These are phyloP conservation scores for Poeciliopsis retropinna DNA, from an alignment of 2,113 vertebrate species.

Conservation along the genomic window DNA sequence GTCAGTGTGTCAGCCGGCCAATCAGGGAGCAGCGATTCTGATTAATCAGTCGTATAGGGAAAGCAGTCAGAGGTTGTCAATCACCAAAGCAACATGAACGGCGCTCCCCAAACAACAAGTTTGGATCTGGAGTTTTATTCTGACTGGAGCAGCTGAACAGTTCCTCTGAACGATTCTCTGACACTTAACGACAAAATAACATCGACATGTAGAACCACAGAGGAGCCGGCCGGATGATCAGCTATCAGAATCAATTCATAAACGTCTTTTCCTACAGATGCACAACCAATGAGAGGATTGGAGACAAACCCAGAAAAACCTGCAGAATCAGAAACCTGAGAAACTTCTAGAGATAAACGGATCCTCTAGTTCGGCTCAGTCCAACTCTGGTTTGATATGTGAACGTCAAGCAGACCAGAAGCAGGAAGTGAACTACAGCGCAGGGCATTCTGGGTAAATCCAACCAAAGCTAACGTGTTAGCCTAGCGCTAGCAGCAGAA, in stretches of 20 bases:
- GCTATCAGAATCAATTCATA: too few relatives aligned
- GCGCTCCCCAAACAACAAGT: neutral
- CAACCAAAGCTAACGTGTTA: too few relatives aligned
- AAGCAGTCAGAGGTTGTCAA: constrained; percentile 16
- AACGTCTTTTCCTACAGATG: neutral
- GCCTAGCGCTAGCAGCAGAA: too few relatives aligned
- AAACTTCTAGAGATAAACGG: too few relatives aligned
- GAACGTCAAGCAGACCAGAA: too few relatives aligned
- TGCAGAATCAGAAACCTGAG: too few relatives aligned
- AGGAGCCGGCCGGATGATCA: neutral
- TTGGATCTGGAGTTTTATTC: too few relatives aligned
- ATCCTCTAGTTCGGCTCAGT: too few relatives aligned
- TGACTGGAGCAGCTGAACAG: neutral
- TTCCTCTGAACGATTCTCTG: neutral
- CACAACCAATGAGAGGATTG: neutral
- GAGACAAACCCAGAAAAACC: too few relatives aligned
- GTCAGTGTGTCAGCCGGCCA: constrained; percentile 4
- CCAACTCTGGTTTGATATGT: too few relatives aligned
- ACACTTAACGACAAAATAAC: constrained; percentile 29
- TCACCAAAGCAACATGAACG: constrained; percentile 28
- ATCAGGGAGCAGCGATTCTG: constrained; percentile 21
- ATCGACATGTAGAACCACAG: constrained; percentile 17
- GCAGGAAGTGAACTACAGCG: too few relatives aligned
- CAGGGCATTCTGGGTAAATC: too few relatives aligned
- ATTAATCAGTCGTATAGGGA: constrained; percentile 3